A percentile compares a stretch with the other conserved stretches of the same genome.
Evolutionary conservation across 2,113 vertebrate species (phyloP).

Genomic region (Psophia crepitans): DNA sequence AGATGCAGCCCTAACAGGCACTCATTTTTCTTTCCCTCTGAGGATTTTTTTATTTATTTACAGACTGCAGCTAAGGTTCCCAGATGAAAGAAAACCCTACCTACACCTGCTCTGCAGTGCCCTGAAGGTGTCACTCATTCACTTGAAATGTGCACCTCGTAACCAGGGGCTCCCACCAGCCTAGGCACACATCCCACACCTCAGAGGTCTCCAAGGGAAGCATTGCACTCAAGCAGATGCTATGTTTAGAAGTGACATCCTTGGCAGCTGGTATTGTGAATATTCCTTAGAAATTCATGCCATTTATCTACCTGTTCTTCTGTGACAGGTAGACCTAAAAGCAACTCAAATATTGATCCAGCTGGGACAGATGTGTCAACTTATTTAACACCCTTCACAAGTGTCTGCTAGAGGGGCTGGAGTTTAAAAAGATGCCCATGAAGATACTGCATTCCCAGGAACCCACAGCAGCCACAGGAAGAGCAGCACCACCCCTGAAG

Average conservation of each 20-base stretch:
- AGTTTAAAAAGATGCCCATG: neutral
- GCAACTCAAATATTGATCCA: constrained; percentile 6
- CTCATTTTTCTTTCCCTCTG: neutral
- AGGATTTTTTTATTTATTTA: neutral
- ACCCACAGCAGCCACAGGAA: neutral
- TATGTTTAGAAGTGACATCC: neutral
- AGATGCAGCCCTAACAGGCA: neutral
- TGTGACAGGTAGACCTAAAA: neutral
- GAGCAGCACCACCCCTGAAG: accelerated
- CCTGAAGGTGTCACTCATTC: constrained; percentile 14
- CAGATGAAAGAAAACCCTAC: neutral
- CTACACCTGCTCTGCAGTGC: neutral
- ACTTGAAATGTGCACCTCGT: neutral
- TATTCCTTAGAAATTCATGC: neutral
- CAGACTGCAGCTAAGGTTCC: neutral
- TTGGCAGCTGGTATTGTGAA: neutral
- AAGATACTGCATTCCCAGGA: neutral
- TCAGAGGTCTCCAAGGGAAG: neutral
- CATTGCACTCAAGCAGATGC: neutral
- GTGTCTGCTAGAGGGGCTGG: neutral
- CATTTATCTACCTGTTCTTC: neutral
- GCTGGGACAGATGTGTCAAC: neutral
- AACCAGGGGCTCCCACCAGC: neutral
- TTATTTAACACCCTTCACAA: neutral
- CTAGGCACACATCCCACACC: neutral